Evolutionary conservation across 2,797 vertebrate genomes (phyloP), one percentile per base, ranked within the genome.

Genomic region (Hyperoplus immaculatus): DNA sequence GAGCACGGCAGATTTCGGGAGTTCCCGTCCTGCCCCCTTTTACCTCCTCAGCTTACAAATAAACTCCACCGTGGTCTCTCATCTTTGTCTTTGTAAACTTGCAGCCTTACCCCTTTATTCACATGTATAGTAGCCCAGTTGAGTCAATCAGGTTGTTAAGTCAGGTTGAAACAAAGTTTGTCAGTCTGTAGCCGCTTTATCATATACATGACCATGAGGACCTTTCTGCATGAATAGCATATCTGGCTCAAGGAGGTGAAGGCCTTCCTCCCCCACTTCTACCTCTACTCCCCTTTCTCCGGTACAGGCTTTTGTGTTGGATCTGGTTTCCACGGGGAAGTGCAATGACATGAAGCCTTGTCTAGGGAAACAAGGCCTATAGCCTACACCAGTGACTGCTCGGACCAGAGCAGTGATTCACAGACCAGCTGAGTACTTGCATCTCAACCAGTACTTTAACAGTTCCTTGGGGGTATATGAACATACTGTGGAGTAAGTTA

Each of bases 1-100:
- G 85, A 91, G 78, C 92, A 90, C 0, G 72, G 83, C 42, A 9
- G 50, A 62, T 61, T 75, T 72, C 13, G 87, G 91, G 88, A 84
- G 84, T 92, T 93, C 66, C 80, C 77, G 16, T 73, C 80, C 69
- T 50, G 6, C 47, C 62, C 68, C 45, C 12, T 21, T 78, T 72
- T 72, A 29, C 53, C 70, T 80, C 55, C 75, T 69, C 29, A 8
- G 74, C 55, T 62, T 58, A 75, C 78, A 67, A 64, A 77, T 38
- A 77, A 78, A 58, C 66, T 62, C 54, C 61, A 46, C 8, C 11
- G 5, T 18, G n/a, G 47, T 66, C 69, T 79, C 70, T 76, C 60
- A 70, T 63, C 63, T 84, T 15, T 3, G 6, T 49, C 47, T 64
- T 21, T 63, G 14, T 63, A 57, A 80, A 76, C 51, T 18, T 9